Percentiles rank a stretch among this genome's conserved stretches.
Evolutionary conservation across 1,140 invertebrate genomes (phyloP).

Genomic region (Drosophila suzukii): DNA sequence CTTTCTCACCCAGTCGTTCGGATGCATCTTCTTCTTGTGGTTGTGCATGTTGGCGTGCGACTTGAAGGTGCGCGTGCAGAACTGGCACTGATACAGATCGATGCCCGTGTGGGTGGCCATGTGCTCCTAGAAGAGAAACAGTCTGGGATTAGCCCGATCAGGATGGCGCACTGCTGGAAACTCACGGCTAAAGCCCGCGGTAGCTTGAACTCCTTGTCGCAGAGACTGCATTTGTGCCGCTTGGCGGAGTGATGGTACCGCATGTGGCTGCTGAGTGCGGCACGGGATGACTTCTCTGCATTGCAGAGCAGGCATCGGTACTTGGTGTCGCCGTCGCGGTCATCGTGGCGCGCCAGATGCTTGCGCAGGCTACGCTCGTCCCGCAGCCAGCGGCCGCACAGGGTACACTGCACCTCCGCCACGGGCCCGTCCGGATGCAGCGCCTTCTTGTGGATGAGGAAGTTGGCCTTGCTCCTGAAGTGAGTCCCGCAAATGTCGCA

Average conservation of each 20-base stretch:
- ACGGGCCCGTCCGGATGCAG: constrained; percentile 73
- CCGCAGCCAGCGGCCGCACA: constrained; percentile 73
- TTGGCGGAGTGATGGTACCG: constrained; percentile 76
- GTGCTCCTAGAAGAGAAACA: constrained; percentile 61
- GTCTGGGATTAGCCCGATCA: neutral
- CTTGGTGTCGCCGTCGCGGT: constrained; percentile 63
- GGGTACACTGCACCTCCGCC: constrained; percentile 68
- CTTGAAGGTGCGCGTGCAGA: constrained; percentile 75
- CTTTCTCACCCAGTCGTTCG: constrained; percentile 74
- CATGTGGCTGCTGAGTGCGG: constrained; percentile 72
- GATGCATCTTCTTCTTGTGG: constrained; percentile 81
- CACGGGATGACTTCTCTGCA: constrained; percentile 71
- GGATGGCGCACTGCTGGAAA: neutral
- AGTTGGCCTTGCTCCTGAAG: constrained; percentile 74
- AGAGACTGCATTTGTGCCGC: constrained; percentile 71
- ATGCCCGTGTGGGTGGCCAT: constrained; percentile 80
- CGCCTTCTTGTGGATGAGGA: constrained; percentile 71
- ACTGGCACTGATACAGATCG: constrained; percentile 74
- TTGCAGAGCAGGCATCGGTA: constrained; percentile 71
- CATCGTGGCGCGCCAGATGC: constrained; percentile 66
- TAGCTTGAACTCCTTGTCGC: constrained; percentile 75
- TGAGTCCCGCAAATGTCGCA: constrained; percentile 74
- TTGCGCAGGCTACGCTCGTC: constrained; percentile 75
- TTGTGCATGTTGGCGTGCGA: constrained; percentile 82
- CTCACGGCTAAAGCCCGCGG: constrained; percentile 60